Conservation (phyloP, 2,797 vertebrate species). For the Sebastes trivittatus region DNA sequence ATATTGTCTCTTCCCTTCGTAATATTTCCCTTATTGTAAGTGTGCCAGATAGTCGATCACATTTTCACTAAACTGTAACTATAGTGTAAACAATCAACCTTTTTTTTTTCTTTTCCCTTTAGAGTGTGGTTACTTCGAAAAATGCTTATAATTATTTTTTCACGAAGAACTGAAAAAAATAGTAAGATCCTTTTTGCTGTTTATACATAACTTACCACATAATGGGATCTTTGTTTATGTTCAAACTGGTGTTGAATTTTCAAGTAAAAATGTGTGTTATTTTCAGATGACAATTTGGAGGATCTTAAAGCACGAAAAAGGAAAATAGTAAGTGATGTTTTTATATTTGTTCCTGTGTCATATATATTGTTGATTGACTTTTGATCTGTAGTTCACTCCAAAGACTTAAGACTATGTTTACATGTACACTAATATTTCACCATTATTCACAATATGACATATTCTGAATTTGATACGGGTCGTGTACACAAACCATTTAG, state of each 20-base stretch:
- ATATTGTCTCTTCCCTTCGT: conserved; percentile 90
- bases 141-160: conserved; percentile 91
- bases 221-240: background rate
- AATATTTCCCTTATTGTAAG: conserved; percentile 95
- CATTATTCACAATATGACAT: no score
- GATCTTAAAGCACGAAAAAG: conserved; percentile 93
- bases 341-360: background rate
- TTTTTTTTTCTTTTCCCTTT: conserved; percentile 40
- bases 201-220: background rate
- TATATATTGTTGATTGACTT: background rate
- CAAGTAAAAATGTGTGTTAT: background rate
- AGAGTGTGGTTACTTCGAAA: conserved; percentile 95
- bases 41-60: conserved; percentile 46
- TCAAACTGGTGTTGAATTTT: background rate
- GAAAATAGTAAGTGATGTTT: conserved; percentile 92
- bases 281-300: conserved; percentile 93
- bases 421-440: no score
- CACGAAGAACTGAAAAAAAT: conserved; percentile 92
- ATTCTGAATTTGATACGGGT: no score
- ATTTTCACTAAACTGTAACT: background rate
- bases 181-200: conserved; percentile 81
- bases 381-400: background rate
- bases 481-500: no score
- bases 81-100: background rate
- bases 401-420: background rate